Evolutionary conservation across 2,888 invertebrate genomes (phyloP), one percentile per base, ranked within the genome.

Genomic region (Theretra japonica): DNA sequence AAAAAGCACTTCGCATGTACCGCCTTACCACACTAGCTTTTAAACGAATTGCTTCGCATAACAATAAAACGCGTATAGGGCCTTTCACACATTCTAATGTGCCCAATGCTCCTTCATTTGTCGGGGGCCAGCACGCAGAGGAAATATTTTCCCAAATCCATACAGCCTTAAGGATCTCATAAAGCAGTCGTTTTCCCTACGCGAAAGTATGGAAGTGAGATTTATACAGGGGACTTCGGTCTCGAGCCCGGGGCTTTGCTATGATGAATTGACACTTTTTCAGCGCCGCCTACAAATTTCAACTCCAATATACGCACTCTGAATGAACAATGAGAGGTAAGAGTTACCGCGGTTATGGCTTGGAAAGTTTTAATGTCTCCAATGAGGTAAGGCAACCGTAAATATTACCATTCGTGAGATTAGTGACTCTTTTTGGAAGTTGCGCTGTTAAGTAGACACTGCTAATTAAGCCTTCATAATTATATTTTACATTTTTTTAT

Each of bases 91-190:
- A 93, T 94, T 92, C 91, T 93, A 91, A 93, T 92, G 92, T 91
- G 90, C 91, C 86, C 89, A 92, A 90, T 88, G 90, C 89, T 90
- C 93, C 90, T 93, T 94, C 92, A 94, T 94, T 94, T 93, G 93
- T 90, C 90, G 91, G 89, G 89, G 91, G 91, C 92, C 87, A 90
- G 91, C 92, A 93, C 92, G 93, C 86, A 90, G 88, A 89, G 91
- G 94, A 93, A 94, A 94, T 94, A 95, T 94, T 94, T 94, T 90
- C 90, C 92, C 91, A 94, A 95, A 95, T 94, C 94, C 94, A 94
- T 94, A 94, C 94, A 92, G 94, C 94, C 94, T 94, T 94, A 94
- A 94, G 94, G 93, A 93, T 94, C 94, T 88, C 94, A 94, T 95
- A 95, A 95, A 95, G 90, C 93, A 94, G 91, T 91, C 93, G 92